Evolutionary conservation across 2,888 invertebrate species (phyloP), one percentile per base, ranked within the genome.

Genomic region (Myopa tessellatipennis): DNA sequence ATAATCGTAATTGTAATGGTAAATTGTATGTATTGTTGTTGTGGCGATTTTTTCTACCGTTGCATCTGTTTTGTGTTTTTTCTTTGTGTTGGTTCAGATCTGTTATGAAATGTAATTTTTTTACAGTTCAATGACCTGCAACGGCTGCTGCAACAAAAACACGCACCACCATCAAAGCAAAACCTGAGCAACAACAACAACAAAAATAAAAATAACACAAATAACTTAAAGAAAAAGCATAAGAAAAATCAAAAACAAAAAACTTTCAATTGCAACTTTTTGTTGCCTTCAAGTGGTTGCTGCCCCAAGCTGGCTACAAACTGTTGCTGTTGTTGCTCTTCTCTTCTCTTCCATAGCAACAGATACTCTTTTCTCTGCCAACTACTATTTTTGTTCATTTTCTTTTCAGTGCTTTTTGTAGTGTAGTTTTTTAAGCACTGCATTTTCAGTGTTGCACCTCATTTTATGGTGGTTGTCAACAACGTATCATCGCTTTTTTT

Each of bases 51-150:
- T 45, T 67, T 67, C 8, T 34, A 40, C 12, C 16, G 14, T 40
- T 68, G 34, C 40, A 0, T 18, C 16, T 10, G 45, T 69, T 69
- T 4, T 50, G 16, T 67, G 40, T 7, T 8, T 68, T 6, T 10
- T 52, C 52, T 69, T 69, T 16, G 6, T n/a, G n/a, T n/a, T n/a
- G n/a, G n/a, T 36, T 70, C 34, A 3, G 18, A 18, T 52, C 16
- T 34, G 55, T 55, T 34, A 55, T 55, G 70, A 70, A 55, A 36
- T 55, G 52, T 55, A 65, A 65, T 65, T 65, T 65, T 65, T n/a
- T 18, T 34, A 26, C 38, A 4, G 65, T 65, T 65, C 36, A 65
- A 65, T 65, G 65, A 65, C 65, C 65, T 65, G 34, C 34, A 16
- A 16, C 55, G 3, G 55, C 55, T 55, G 40, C 63, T 61, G 34